Evolutionary conservation across 92 coral and sea anemone genomes (phyloP).

Genomic region (Zoanthus sansibaricus): DNA sequence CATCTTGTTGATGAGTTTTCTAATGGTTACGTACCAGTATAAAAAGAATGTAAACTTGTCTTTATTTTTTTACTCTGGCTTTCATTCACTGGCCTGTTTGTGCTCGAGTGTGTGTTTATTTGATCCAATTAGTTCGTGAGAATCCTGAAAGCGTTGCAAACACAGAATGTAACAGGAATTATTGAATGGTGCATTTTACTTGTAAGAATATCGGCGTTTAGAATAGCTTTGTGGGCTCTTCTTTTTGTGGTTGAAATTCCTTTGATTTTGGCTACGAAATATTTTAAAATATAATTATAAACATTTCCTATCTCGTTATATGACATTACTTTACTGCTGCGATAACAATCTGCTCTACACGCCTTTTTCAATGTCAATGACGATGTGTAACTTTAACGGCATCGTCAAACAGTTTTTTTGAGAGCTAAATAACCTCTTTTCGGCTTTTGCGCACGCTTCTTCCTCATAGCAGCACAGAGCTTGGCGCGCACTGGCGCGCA

Average conservation of each 20-base stretch:
- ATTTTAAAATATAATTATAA: not conserved
- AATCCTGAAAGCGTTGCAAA: not conserved
- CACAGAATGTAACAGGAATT: not conserved
- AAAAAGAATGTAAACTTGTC: not conserved
- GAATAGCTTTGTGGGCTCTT: not conserved
- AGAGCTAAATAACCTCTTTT: not conserved
- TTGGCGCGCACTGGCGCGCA: not conserved
- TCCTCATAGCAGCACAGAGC: not conserved
- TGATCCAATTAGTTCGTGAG: conserved; percentile 26
- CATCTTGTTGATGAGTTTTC: conserved; percentile 4
- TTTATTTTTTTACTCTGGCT: not conserved
- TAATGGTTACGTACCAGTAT: not conserved
- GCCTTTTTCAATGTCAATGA: not conserved
- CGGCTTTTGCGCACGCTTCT: not conserved
- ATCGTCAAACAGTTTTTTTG: not conserved
- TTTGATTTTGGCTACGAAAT: not conserved
- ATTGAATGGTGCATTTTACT: too few species aligned
- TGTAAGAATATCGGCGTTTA: not conserved
- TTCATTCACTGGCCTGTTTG: not conserved
- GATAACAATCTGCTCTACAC: not conserved
- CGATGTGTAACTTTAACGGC: not conserved
- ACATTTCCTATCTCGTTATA: not conserved
- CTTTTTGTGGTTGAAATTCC: conserved; percentile 15
- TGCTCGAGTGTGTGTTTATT: conserved; percentile 17
- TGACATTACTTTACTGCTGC: not conserved